Evolutionary conservation across 2,888 invertebrate species (phyloP).

Genomic region (Argyresthia albistria): DNA sequence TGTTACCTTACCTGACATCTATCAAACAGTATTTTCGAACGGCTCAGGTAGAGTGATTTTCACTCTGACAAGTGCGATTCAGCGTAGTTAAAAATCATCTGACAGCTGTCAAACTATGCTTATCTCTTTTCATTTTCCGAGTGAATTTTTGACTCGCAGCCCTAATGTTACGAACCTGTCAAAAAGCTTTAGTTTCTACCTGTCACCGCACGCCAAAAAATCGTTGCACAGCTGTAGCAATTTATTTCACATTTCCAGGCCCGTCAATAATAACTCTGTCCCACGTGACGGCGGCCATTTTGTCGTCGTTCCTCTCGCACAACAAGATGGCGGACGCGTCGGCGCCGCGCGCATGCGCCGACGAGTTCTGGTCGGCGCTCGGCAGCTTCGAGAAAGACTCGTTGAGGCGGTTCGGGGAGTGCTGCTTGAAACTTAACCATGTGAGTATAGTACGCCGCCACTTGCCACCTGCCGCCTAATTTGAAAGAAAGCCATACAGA

Average conservation of each 20-base stretch:
- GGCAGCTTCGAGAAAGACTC: constrained; percentile 39
- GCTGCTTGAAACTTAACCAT: constrained; percentile 36
- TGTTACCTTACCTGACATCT: too few relatives aligned
- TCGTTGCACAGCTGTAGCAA: too few relatives aligned
- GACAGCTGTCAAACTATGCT: too few relatives aligned
- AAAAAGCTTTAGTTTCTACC: neutral
- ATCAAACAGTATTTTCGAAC: too few relatives aligned
- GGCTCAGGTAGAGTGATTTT: too few relatives aligned
- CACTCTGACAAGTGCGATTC: too few relatives aligned
- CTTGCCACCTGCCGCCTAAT: too few relatives aligned
- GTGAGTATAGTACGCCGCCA: constrained; percentile 29
- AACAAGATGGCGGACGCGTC: constrained; percentile 65
- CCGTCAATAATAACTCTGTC: constrained; percentile 46
- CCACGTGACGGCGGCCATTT: constrained; percentile 48
- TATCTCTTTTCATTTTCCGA: too few relatives aligned
- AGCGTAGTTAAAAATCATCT: too few relatives aligned
- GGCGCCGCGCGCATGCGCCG: constrained; percentile 44
- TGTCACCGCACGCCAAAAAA: too few relatives aligned
- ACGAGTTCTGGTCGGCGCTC: constrained; percentile 47
- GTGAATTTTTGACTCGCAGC: too few relatives aligned
- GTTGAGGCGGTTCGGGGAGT: constrained; percentile 41
- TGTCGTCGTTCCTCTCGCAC: constrained; percentile 42
- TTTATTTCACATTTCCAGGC: constrained; percentile 32
- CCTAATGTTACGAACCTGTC: neutral
- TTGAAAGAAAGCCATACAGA: too few relatives aligned